phyloP scores from a whole-genome alignment of 2,888 invertebrate species.

The Eurytoma adleriae region DNA sequence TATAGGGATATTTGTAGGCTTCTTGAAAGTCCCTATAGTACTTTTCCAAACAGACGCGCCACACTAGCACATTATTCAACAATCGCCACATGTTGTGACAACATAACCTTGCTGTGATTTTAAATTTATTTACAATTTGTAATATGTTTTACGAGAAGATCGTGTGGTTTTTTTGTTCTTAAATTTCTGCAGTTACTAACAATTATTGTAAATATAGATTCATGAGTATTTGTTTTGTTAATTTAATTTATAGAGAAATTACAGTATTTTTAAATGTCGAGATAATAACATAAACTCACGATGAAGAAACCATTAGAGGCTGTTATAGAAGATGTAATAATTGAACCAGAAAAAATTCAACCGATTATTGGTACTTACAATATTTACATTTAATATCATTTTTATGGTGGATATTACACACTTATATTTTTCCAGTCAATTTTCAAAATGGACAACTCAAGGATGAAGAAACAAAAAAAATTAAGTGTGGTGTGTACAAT shows the following conservation, averaged over 20 bases:
- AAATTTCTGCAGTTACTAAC: no score
- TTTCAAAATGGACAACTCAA: conserved; percentile 72
- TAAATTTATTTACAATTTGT: not conserved
- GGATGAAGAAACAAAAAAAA: conserved; percentile 67
- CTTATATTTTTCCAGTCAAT: conserved; percentile 63
- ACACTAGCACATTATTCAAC: not conserved
- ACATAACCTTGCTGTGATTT: conserved; percentile 2
- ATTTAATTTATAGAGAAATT: not conserved
- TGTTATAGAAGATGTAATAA: conserved; percentile 67
- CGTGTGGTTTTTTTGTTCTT: no score
- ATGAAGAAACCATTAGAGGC: conserved; percentile 66
- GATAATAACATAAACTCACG: not conserved
- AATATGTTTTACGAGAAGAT: not conserved
- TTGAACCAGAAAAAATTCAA: conserved; percentile 68
- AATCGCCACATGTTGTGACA: not conserved
- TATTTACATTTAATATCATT: not conserved
- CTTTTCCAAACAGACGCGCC: not conserved
- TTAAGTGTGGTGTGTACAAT: conserved; percentile 68
- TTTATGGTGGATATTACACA: conserved; percentile 22
- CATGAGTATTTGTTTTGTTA: not conserved
- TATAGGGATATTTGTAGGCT: not conserved
- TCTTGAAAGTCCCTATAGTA: not conserved
- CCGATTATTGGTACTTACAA: conserved; percentile 68
- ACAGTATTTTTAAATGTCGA: not conserved
- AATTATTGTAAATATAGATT: not conserved